Conservation (phyloP, 2,888 invertebrate species). For the Limnephilus lunatus region DNA sequence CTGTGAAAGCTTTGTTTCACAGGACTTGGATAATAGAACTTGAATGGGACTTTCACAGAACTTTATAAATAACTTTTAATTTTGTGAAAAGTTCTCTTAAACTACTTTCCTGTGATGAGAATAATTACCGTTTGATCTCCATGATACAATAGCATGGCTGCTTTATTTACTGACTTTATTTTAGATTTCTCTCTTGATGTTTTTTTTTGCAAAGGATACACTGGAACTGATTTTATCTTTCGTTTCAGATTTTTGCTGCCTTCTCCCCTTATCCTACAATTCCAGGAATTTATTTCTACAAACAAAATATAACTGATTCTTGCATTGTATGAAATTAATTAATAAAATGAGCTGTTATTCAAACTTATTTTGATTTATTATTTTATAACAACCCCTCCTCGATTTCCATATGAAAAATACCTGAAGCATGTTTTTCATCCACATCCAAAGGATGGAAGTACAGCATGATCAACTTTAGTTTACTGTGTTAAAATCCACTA, state of each 20-base stretch:
- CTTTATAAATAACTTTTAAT: no score
- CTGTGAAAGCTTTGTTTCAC: no score
- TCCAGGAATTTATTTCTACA: background rate
- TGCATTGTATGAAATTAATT: background rate
- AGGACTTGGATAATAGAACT: no score
- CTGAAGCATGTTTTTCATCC: no score
- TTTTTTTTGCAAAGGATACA: background rate
- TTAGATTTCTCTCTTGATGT: background rate
- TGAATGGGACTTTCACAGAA: no score
- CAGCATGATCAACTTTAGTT: no score
- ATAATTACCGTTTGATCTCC: slow-evolving; percentile 61
- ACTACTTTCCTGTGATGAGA: slow-evolving; percentile 53
- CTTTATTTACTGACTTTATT: slow-evolving; percentile 31
- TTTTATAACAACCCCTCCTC: background rate
- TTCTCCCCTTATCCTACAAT: background rate
- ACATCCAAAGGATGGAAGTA: no score
- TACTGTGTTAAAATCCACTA: no score
- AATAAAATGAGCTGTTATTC: background rate
- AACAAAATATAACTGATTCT: background rate
- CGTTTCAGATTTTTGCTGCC: background rate
- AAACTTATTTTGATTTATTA: background rate
- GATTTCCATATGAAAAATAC: background rate
- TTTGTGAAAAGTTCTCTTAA: background rate
- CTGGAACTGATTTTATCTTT: background rate
- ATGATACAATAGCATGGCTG: slow-evolving; percentile 62